Percentiles rank a stretch among this genome's conserved stretches.
Evolutionary conservation across 2,888 invertebrate genomes (phyloP).

Genomic region (Drosophila diplacantha): DNA sequence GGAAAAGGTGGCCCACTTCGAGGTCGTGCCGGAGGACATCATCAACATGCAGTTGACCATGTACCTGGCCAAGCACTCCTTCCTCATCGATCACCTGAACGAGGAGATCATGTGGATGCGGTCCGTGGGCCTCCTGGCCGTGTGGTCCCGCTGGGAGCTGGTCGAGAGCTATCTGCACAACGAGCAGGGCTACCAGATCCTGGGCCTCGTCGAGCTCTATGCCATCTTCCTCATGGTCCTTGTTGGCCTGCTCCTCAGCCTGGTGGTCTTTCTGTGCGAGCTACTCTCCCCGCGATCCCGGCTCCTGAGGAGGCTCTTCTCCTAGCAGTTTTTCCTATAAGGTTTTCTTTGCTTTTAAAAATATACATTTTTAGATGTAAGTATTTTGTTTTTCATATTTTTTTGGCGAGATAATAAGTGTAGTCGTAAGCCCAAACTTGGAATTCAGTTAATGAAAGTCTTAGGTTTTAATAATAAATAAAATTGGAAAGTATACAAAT

Average conservation of each 20-base stretch:
- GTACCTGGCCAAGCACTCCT: slow-evolving; percentile 65
- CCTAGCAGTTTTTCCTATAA: neutral
- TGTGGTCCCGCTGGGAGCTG: slow-evolving; percentile 53
- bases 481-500: too few relatives aligned
- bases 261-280: slow-evolving; percentile 40
- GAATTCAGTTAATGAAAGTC: too few relatives aligned
- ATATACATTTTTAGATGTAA: neutral
- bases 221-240: slow-evolving; percentile 40
- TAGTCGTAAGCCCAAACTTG: too few relatives aligned
- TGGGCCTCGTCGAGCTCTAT: slow-evolving; percentile 43
- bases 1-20: slow-evolving; percentile 27
- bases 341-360: too few relatives aligned
- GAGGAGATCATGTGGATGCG: slow-evolving; percentile 53
- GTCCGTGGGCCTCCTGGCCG: slow-evolving; percentile 54
- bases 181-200: slow-evolving; percentile 25
- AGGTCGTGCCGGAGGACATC: slow-evolving; percentile 47
- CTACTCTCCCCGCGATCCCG: slow-evolving; percentile 29
- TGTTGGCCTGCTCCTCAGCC: slow-evolving; percentile 28
- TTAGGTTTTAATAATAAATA: too few relatives aligned
- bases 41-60: slow-evolving; percentile 53
- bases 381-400: too few relatives aligned
- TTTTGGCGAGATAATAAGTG: too few relatives aligned
- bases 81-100: slow-evolving; percentile 59
- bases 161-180: slow-evolving; percentile 17
- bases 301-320: slow-evolving; percentile 6